These are phyloP conservation scores for Esox masquinongy DNA, from an alignment of 2,797 vertebrate genomes.

Conservation along the genomic window DNA sequence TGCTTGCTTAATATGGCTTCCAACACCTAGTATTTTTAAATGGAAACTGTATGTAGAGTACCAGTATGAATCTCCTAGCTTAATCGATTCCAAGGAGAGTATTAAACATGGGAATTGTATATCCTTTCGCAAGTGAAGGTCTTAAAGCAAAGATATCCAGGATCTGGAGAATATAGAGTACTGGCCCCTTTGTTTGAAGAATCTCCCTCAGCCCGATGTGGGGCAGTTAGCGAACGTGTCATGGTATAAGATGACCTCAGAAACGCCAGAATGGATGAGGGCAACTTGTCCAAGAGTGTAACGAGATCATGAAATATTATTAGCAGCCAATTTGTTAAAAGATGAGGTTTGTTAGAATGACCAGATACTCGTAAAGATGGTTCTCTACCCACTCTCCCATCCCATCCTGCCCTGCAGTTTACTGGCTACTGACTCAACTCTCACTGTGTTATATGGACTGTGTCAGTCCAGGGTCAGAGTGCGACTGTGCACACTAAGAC, in stretches of 20 bases:
- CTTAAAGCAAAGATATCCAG: conserved; percentile 36
- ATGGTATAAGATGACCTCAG: conserved; percentile 49
- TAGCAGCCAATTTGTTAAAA: conserved; percentile 59
- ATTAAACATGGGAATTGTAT: conserved; percentile 31
- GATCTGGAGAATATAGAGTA: conserved; percentile 41
- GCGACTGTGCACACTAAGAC: neutral
- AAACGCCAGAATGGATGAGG: conserved; percentile 50
- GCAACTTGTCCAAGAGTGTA: conserved; percentile 47
- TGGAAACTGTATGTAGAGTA: neutral
- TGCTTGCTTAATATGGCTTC: conserved; percentile 1
- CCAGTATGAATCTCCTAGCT: neutral
- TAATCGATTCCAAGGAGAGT: neutral
- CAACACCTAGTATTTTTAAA: neutral
- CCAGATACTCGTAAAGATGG: conserved; percentile 52
- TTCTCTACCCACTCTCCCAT: neutral
- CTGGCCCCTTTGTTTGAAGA: conserved; percentile 54
- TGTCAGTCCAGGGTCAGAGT: conserved; percentile 21
- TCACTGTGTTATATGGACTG: conserved; percentile 17
- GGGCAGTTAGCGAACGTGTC: conserved; percentile 50
- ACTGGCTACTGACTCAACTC: conserved; percentile 16
- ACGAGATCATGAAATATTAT: conserved; percentile 59
- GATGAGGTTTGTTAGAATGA: conserved; percentile 57
- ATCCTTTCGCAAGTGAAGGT: conserved; percentile 26
- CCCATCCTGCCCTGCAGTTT: conserved; percentile 26
- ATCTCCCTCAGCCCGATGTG: conserved; percentile 30